Percentiles rank a stretch among this genome's conserved stretches.
Evolutionary conservation across 2,888 invertebrate genomes (phyloP).

Genomic region (Rhingia campestris): DNA sequence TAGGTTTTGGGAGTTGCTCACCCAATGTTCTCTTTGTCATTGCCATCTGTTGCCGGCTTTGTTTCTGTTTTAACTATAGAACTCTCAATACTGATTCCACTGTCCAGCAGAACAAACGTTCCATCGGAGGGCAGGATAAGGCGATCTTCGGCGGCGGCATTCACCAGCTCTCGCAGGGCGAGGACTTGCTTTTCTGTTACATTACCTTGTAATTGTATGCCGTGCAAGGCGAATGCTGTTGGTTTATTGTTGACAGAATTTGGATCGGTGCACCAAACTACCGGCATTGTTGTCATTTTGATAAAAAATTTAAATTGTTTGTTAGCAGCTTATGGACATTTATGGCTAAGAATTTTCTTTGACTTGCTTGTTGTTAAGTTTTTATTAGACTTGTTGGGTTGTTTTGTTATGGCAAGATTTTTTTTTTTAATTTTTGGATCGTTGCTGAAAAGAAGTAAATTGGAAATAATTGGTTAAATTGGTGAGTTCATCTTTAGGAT

Average conservation of each 20-base stretch:
- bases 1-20: conserved; percentile 38
- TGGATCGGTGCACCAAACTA: conserved; percentile 83
- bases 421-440: not conserved
- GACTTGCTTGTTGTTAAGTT: conserved; percentile 42
- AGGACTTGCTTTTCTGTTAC: conserved; percentile 82
- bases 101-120: conserved; percentile 82
- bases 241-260: conserved; percentile 83
- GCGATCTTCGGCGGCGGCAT: conserved; percentile 83
- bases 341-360: conserved; percentile 46
- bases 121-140: conserved; percentile 83
- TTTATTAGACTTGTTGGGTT: conserved; percentile 21
- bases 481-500: not conserved
- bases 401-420: conserved; percentile 66
- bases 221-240: conserved; percentile 82
- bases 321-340: conserved; percentile 1
- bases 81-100: conserved; percentile 82
- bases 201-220: conserved; percentile 83
- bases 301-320: conserved; percentile 7
- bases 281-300: conserved; percentile 82
- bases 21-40: conserved; percentile 71
- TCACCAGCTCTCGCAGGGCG: conserved; percentile 82
- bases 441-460: conserved; percentile 57
- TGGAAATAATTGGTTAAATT: conserved; percentile 30
- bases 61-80: conserved; percentile 78
- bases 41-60: conserved; percentile 29